Percentiles rank a stretch among this genome's conserved stretches.
Evolutionary conservation across 2,888 invertebrate genomes (phyloP).

Genomic region (Andrena camellia): DNA sequence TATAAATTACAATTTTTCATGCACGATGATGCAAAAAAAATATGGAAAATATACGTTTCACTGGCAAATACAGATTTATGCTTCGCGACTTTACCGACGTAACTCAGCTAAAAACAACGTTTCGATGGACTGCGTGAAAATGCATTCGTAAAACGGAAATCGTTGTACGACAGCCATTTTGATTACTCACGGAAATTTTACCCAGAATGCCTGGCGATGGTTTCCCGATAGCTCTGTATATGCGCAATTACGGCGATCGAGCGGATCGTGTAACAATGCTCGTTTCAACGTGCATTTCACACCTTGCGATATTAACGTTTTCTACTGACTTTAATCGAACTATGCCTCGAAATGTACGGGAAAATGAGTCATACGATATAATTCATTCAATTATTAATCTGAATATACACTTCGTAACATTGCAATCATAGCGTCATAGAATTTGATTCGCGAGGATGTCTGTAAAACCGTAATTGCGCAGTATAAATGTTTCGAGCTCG

Average conservation of each 20-base stretch:
- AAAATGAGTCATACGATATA: not conserved
- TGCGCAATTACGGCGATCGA: slow-evolving; percentile 60
- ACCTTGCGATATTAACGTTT: not conserved
- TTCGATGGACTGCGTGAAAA: slow-evolving; percentile 24
- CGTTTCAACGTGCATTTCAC: not conserved
- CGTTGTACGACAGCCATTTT: slow-evolving; percentile 75
- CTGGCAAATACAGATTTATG: slow-evolving; percentile 1
- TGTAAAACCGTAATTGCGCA: slow-evolving; percentile 11
- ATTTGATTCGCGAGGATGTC: not conserved
- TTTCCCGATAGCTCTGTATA: slow-evolving; percentile 63
- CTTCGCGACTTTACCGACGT: not conserved
- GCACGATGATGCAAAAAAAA: slow-evolving; percentile 6
- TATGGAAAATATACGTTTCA: not conserved
- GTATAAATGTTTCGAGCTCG: slow-evolving; percentile 44
- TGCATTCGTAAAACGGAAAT: slow-evolving; percentile 65
- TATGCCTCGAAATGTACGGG: not conserved
- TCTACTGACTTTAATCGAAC: not conserved
- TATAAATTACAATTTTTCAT: slow-evolving; percentile 23
- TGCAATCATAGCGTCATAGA: not conserved
- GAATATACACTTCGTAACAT: not conserved
- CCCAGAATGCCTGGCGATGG: slow-evolving; percentile 75
- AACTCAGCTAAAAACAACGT: not conserved
- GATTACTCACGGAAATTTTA: slow-evolving; percentile 75
- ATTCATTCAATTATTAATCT: not conserved
- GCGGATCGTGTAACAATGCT: slow-evolving; percentile 9